Percentiles rank a stretch among this genome's conserved stretches.
These are phyloP conservation scores for Acromyrmex heyeri DNA, from an alignment of 1,140 invertebrate genomes.

Conservation along the genomic window DNA sequence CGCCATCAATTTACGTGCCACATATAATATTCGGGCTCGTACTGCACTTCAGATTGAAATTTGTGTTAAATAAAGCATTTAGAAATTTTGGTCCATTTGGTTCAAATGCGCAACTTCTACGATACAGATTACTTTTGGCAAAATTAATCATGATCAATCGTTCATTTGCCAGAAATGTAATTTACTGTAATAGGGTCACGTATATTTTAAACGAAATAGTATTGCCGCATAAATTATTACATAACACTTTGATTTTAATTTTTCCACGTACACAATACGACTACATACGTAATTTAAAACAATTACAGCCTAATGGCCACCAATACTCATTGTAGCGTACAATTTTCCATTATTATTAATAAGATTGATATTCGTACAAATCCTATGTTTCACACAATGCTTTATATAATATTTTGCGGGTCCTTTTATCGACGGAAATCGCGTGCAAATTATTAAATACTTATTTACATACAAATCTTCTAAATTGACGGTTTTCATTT, in stretches of 20 bases:
- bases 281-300: constrained; percentile 45
- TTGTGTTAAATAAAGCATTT: constrained; percentile 40
- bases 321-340: constrained; percentile 17
- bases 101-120: background rate
- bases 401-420: constrained; percentile 2
- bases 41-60: constrained; percentile 43
- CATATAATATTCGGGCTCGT: background rate
- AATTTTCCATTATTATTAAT: constrained; percentile 53
- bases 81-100: background rate
- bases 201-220: constrained; percentile 24
- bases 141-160: constrained; percentile 44
- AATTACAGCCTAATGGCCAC: constrained; percentile 29
- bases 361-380: constrained; percentile 20
- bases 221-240: constrained; percentile 31
- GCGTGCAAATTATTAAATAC: constrained; percentile 3
- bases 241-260: constrained; percentile 46
- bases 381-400: background rate
- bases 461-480: background rate
- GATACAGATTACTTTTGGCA: constrained; percentile 47
- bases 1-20: constrained; percentile 6
- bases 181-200: constrained; percentile 42
- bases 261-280: constrained; percentile 27
- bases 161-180: constrained; percentile 15
- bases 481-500: background rate
- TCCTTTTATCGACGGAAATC: background rate